These are phyloP conservation scores for Pelecanoides urinatrix DNA, from an alignment of 2,113 vertebrate species.

Conservation along the genomic window DNA sequence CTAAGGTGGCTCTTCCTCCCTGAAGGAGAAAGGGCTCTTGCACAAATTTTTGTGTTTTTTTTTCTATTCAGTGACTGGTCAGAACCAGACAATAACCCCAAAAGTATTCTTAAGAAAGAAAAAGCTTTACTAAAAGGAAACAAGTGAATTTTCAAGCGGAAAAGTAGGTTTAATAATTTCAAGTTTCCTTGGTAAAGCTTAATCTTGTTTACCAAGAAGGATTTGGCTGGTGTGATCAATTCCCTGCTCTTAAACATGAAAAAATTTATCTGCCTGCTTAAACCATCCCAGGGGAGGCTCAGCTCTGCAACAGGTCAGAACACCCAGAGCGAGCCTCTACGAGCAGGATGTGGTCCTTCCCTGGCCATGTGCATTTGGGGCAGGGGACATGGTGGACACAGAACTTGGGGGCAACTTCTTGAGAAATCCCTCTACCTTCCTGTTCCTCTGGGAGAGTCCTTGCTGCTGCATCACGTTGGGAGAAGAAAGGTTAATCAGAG, in stretches of 20 bases:
- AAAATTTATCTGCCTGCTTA: neutral
- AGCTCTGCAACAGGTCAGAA: neutral
- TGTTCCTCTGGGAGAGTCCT: neutral
- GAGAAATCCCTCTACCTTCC: neutral
- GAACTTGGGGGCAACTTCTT: neutral
- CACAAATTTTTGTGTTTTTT: neutral
- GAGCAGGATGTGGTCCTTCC: neutral
- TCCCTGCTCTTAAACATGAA: neutral
- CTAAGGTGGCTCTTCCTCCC: neutral
- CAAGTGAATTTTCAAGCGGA: neutral
- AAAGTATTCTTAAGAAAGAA: rapidly evolving
- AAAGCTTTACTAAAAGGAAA: neutral
- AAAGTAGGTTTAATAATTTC: neutral
- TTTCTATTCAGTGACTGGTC: neutral
- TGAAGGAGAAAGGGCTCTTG: neutral
- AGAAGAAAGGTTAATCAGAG: neutral
- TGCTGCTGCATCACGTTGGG: rapidly evolving
- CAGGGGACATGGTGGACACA: neutral
- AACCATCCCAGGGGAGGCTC: neutral
- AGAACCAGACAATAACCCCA: neutral
- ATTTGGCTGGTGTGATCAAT: neutral
- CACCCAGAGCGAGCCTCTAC: neutral
- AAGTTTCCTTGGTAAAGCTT: neutral
- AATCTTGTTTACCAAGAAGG: neutral
- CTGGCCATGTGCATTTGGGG: rapidly evolving